These are phyloP conservation scores for Steinernema hermaphroditum DNA, from an alignment of 2,888 invertebrate genomes.

Conservation along the genomic window DNA sequence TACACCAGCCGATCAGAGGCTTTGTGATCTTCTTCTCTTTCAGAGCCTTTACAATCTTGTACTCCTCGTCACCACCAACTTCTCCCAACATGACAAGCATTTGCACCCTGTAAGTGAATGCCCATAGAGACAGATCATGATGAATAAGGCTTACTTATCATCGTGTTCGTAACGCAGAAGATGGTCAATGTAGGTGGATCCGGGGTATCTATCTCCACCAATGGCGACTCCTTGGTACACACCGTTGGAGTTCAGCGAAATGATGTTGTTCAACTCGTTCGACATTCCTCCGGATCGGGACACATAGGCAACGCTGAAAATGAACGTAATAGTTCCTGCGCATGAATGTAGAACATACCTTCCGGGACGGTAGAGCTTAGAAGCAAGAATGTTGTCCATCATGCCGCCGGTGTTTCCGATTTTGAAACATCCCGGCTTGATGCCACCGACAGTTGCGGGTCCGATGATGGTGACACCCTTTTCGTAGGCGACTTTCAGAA, in stretches of 20 bases:
- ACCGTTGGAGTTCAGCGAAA: slow-evolving; percentile 93
- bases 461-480: slow-evolving; percentile 86
- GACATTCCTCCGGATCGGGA: slow-evolving; percentile 99
- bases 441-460: slow-evolving; percentile 78
- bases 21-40: slow-evolving; percentile 79
- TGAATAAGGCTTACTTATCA: slow-evolving; percentile 67
- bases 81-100: slow-evolving; percentile 92
- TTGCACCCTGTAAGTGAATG: slow-evolving; percentile 73
- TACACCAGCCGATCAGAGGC: slow-evolving; percentile 97
- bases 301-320: slow-evolving; percentile 88
- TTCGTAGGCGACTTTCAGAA: slow-evolving; percentile 75
- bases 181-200: slow-evolving; percentile 96
- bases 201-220: slow-evolving; percentile 93
- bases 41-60: slow-evolving; percentile 88
- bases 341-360: slow-evolving; percentile 65
- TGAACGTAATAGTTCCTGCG: background rate
- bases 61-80: slow-evolving; percentile 97
- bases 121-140: background rate
- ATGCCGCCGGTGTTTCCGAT: slow-evolving; percentile 96
- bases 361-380: slow-evolving; percentile 92
- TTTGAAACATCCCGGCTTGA: slow-evolving; percentile 97
- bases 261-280: slow-evolving; percentile 96
- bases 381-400: slow-evolving; percentile 97
- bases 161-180: slow-evolving; percentile 79
- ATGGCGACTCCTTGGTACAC: slow-evolving; percentile 97